These are phyloP conservation scores for Mionectes olivaceus DNA, from an alignment of 2,797 vertebrate genomes.

Conservation along the genomic window DNA sequence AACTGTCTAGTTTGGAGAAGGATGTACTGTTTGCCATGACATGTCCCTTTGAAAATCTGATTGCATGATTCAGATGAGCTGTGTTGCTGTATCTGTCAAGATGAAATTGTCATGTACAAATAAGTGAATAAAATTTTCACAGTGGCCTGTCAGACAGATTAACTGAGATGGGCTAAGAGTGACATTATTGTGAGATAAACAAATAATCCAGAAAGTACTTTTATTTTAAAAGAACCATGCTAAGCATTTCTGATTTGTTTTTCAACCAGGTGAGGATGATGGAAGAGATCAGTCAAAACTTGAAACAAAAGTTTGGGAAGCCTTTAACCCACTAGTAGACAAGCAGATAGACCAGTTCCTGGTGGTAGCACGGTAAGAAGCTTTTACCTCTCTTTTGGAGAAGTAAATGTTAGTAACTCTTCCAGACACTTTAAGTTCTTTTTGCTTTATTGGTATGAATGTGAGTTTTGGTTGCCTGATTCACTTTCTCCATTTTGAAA, in stretches of 20 bases:
- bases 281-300: conserved; percentile 91
- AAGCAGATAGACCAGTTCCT: conserved; percentile 99
- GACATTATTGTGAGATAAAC: not conserved
- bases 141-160: not conserved
- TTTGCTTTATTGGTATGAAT: not conserved
- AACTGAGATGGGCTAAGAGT: not conserved
- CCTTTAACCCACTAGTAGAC: conserved; percentile 90
- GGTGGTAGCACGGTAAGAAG: conserved; percentile 94
- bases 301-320: conserved; percentile 96
- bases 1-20: not conserved
- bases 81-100: not conserved
- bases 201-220: not conserved
- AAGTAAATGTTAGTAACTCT: not conserved
- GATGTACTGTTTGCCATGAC: not conserved
- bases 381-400: not conserved
- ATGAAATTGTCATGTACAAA: not conserved
- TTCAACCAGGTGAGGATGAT: conserved; percentile 87
- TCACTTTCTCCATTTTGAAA: not conserved
- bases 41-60: not conserved
- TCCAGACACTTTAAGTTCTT: not conserved
- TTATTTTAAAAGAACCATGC: not conserved
- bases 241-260: not conserved
- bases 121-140: not conserved
- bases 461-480: not conserved
- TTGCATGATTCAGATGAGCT: accelerated